A percentile compares a stretch with the other conserved stretches of the same genome.
phyloP scores from a whole-genome alignment of 2,113 vertebrate genomes.

The Columba janthina region DNA sequence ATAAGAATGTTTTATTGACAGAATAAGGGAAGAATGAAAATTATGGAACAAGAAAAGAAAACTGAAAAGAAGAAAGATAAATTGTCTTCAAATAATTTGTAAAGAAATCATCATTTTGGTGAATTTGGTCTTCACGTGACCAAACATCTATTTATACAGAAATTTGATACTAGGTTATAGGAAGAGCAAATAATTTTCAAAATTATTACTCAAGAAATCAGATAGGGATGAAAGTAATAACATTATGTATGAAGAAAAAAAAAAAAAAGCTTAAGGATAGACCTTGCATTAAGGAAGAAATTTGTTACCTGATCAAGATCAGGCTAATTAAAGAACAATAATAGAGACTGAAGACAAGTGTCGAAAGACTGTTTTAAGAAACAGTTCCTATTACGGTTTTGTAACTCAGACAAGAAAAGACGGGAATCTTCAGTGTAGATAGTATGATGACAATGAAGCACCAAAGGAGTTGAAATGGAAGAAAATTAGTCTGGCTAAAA shows the following conservation, averaged over 20 bases:
- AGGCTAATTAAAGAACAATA: neutral
- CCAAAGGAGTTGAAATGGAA: neutral
- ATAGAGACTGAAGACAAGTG: neutral
- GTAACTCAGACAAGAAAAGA: neutral
- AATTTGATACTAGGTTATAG: neutral
- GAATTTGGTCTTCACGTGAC: neutral
- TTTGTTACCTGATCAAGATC: neutral
- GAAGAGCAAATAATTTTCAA: neutral
- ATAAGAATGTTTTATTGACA: neutral
- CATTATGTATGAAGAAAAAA: neutral
- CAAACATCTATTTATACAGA: neutral
- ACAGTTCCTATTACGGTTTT: neutral
- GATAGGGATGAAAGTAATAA: neutral
- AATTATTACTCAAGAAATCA: neutral
- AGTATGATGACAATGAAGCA: neutral
- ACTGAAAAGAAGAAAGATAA: neutral
- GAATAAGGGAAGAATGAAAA: neutral
- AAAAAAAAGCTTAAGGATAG: neutral
- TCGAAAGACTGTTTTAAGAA: neutral
- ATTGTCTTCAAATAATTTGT: neutral
- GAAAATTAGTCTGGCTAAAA: neutral
- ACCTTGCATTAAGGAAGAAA: neutral
- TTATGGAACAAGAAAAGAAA: neutral
- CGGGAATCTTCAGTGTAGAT: neutral
- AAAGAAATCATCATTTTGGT: neutral